Conservation (phyloP, 2,888 invertebrate genomes). For the Rhagophthalmus giganteus region DNA sequence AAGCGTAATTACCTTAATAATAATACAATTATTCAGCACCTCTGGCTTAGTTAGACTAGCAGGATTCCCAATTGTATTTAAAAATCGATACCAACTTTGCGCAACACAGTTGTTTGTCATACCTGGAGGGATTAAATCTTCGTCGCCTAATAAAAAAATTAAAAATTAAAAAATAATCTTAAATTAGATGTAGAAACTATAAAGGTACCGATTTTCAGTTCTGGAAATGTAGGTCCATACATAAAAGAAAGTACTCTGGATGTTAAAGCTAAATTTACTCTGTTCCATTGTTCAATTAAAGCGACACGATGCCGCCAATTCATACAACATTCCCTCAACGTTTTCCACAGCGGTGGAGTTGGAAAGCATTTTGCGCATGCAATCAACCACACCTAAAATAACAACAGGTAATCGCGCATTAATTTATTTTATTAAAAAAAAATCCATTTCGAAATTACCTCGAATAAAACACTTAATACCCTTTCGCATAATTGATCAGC, state of each 20-base stretch:
- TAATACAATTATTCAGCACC: slow-evolving; percentile 54
- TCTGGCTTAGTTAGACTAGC: slow-evolving; percentile 88
- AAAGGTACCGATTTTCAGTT: slow-evolving; percentile 71
- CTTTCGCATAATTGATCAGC: slow-evolving; percentile 89
- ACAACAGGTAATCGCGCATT: not conserved
- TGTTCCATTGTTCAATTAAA: slow-evolving; percentile 92
- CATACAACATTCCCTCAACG: slow-evolving; percentile 87
- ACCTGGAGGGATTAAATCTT: slow-evolving; percentile 82
- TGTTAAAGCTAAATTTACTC: slow-evolving; percentile 87
- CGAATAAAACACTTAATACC: slow-evolving; percentile 90
- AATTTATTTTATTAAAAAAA: no score
- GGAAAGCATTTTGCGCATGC: slow-evolving; percentile 85
- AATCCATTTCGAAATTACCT: slow-evolving; percentile 61
- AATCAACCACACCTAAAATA: slow-evolving; percentile 65
- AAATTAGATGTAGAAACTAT: slow-evolving; percentile 13
- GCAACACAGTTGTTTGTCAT: slow-evolving; percentile 90
- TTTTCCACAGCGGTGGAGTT: slow-evolving; percentile 94
- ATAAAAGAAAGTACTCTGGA: slow-evolving; percentile 81
- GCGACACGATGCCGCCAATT: slow-evolving; percentile 94
- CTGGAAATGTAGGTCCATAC: slow-evolving; percentile 85
- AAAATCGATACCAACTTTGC: slow-evolving; percentile 94
- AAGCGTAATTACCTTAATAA: not conserved
- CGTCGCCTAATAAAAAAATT: slow-evolving; percentile 66
- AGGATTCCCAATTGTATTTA: slow-evolving; percentile 93
- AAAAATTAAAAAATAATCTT: slow-evolving; percentile 10